A percentile compares a stretch with the other conserved stretches of the same genome.
Evolutionary conservation across 2,113 vertebrate genomes (phyloP).

Genomic region (Hyaena hyaena): DNA sequence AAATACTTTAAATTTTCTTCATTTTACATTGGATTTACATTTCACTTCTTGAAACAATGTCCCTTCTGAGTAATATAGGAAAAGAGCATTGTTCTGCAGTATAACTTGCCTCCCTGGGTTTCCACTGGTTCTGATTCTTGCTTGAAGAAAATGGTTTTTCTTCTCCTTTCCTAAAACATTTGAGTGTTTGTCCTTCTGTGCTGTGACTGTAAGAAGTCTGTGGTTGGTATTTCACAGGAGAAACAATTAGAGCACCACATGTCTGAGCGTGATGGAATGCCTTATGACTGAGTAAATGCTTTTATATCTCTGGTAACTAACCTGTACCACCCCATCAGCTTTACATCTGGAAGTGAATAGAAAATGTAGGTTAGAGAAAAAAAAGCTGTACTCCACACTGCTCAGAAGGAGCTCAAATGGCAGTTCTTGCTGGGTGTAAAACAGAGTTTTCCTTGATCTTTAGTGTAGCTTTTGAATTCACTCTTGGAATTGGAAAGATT

Average conservation of each 20-base stretch:
- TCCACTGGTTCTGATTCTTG: neutral
- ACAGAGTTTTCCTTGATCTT: slow-evolving; percentile 55
- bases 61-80: neutral
- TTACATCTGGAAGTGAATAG: slow-evolving; percentile 26
- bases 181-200: neutral
- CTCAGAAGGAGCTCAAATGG: slow-evolving; percentile 2
- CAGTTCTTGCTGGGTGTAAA: slow-evolving; percentile 34
- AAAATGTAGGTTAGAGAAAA: slow-evolving; percentile 54
- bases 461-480: slow-evolving; percentile 46
- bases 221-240: slow-evolving; percentile 39
- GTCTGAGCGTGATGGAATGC: slow-evolving; percentile 26
- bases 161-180: slow-evolving; percentile 1
- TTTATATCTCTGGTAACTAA: slow-evolving; percentile 56
- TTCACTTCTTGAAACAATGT: slow-evolving; percentile 29
- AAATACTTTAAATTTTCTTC: slow-evolving; percentile 45
- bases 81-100: neutral
- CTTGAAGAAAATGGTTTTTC: neutral
- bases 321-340: slow-evolving; percentile 23
- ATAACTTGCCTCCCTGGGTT: neutral
- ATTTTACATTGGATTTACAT: slow-evolving; percentile 22
- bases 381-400: slow-evolving; percentile 2
- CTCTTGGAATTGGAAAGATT: slow-evolving; percentile 44
- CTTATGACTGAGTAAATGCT: slow-evolving; percentile 37
- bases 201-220: neutral
- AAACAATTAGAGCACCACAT: slow-evolving; percentile 37